Evolutionary conservation across 2,113 vertebrate species (phyloP), one percentile per base, ranked within the genome.

Genomic region (Haemorhous mexicanus): DNA sequence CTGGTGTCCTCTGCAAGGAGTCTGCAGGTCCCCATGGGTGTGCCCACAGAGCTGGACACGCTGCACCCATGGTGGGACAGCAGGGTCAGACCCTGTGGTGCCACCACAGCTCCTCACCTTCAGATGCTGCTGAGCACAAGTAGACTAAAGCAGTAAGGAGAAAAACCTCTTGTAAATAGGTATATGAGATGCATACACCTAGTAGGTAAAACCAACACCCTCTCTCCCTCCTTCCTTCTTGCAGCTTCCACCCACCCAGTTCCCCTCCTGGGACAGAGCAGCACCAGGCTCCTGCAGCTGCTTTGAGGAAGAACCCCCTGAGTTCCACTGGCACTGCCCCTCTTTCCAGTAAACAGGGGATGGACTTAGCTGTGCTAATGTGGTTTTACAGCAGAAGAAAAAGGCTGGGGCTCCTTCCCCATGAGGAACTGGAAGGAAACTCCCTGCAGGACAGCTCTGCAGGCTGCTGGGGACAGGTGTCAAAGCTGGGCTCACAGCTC

Each of bases 51-150:
- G 66, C n/a, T 16, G 58, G 11, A 18, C 35, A 27, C 9, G 11
- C 33, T 59, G 67, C 44, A 16, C 4, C n/a, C 59, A 2, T 0
- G 28, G 52, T 0, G 22, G 77, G 41, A 58, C 73, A 10, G 46
- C 19, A 13, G 44, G 30, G 13, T 3, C 47, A 9, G 6, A 5
- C 2, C 19, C 69, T 4, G 64, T 0, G 2, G 26, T n/a, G 27
- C 35, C 52, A 6, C 26, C 26, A 1, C 41, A 4, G 30, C 35
- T 46, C 37, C 64, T 30, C 50, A 0, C 7, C 13, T 9, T 4
- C 73, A 14, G 26, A 3, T 2, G n/a, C 62, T 46, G 28, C 81
- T 30, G 56, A 50, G 74, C 61, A 39, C 41, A 18, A 19, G 53
- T 27, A 10, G 69, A 13, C 39, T 3, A 27, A 9, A 56, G 24